These are phyloP conservation scores for Myotis planiceps DNA, from an alignment of 2,797 vertebrate species.

Conservation along the genomic window DNA sequence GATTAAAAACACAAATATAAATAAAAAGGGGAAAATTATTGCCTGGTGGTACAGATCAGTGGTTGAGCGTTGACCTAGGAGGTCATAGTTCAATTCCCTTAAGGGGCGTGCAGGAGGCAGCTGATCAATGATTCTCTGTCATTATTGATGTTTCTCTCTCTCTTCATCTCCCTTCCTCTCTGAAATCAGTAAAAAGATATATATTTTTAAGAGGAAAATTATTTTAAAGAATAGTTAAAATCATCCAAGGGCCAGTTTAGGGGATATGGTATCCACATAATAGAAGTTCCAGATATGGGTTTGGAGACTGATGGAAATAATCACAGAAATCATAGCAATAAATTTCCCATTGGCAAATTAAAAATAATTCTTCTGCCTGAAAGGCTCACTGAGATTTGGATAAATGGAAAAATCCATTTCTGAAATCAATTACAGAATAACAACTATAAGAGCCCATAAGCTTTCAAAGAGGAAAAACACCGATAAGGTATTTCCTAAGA, in stretches of 20 bases:
- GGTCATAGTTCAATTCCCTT: too few relatives aligned
- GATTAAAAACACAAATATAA: neutral
- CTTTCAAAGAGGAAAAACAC: neutral
- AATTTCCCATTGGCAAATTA: neutral
- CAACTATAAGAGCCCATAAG: neutral
- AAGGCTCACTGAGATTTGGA: neutral
- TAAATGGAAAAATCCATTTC: neutral
- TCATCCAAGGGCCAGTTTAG: neutral
- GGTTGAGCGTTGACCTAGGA: too few relatives aligned
- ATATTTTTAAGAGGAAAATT: neutral
- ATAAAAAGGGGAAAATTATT: neutral
- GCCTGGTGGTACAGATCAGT: too few relatives aligned
- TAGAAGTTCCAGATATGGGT: neutral
- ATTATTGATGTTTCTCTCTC: too few relatives aligned
- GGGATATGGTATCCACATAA: neutral
- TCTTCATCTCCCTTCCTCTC: too few relatives aligned
- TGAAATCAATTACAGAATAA: neutral
- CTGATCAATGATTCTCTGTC: too few relatives aligned
- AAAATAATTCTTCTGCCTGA: neutral
- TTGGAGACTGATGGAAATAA: neutral
- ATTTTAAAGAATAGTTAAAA: constrained; percentile 30
- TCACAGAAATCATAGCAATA: neutral
- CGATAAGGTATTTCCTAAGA: neutral
- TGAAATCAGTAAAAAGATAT: too few relatives aligned
- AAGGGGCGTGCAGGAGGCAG: too few relatives aligned